These are phyloP conservation scores for Telmatochromis sp. DNA, from an alignment of 2,113 vertebrate species.

Conservation along the genomic window DNA sequence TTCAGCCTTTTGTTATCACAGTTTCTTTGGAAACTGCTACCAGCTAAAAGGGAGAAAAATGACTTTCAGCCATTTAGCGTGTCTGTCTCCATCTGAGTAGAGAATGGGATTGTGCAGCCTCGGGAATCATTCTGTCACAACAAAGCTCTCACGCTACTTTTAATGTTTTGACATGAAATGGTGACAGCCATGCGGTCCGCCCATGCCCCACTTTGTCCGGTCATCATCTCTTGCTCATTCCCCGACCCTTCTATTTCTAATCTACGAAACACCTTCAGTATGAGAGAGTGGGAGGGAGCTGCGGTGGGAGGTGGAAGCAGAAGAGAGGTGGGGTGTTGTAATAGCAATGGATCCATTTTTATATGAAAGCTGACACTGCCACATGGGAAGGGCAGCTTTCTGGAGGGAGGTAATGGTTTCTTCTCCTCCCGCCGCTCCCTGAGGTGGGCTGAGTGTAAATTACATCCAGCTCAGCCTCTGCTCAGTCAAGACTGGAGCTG, in stretches of 20 bases:
- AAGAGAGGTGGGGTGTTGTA: conserved; percentile 14
- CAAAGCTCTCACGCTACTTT: conserved; percentile 27
- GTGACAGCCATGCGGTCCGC: conserved; percentile 3
- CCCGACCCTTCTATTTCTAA: background rate
- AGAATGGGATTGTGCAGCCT: conserved; percentile 9
- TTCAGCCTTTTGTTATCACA: conserved; percentile 11
- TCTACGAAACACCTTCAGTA: conserved; percentile 12
- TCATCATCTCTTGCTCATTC: conserved; percentile 5
- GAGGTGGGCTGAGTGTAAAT: conserved; percentile 68
- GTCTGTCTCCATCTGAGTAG: conserved; percentile 31
- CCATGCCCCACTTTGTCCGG: background rate
- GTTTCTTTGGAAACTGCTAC: conserved; percentile 5
- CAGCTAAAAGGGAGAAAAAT: conserved; percentile 7
- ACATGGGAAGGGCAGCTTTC: conserved; percentile 35
- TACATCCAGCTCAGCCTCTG: conserved; percentile 60
- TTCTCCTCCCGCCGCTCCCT: conserved; percentile 42
- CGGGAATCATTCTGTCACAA: conserved; percentile 49
- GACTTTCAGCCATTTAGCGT: conserved; percentile 37
- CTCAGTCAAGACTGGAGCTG: conserved; percentile 17
- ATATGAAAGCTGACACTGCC: conserved; percentile 61
- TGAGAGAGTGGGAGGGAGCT: background rate
- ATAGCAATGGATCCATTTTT: conserved; percentile 63
- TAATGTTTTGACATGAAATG: conserved; percentile 44
- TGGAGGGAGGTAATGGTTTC: conserved; percentile 58
- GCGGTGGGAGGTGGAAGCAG: background rate